Evolutionary conservation across 2,113 vertebrate genomes (phyloP).

Genomic region (Crotalus tigris): DNA sequence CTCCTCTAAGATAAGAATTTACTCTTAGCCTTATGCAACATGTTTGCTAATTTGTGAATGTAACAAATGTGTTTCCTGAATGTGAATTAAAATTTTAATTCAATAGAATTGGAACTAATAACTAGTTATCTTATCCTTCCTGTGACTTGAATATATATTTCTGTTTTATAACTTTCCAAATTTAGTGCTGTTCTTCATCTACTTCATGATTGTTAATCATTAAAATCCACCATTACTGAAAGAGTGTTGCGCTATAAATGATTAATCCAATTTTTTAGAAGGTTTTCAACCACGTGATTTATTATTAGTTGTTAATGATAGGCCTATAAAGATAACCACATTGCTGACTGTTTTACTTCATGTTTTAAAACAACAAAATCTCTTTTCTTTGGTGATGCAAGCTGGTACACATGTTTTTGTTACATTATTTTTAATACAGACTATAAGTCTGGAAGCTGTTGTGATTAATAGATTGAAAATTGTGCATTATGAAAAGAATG

Average conservation of each 20-base stretch:
- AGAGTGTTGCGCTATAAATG: constrained; percentile 49
- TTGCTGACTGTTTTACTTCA: neutral
- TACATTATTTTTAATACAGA: neutral
- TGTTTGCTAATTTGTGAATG: neutral
- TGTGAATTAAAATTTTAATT: neutral
- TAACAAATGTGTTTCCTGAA: neutral
- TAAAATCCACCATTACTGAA: constrained; percentile 29
- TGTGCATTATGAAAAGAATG: neutral
- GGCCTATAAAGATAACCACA: rapidly evolving
- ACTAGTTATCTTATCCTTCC: neutral
- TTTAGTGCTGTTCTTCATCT: neutral
- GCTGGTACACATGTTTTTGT: neutral
- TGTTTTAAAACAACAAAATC: neutral
- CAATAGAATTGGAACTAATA: neutral
- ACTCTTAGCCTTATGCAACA: neutral
- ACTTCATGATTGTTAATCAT: constrained; percentile 47
- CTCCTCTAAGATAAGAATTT: neutral
- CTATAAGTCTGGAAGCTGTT: neutral
- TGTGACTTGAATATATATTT: neutral
- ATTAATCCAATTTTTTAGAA: constrained; percentile 38
- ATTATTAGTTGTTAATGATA: neutral
- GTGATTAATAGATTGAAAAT: neutral
- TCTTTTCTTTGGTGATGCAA: neutral
- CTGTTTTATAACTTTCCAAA: neutral
- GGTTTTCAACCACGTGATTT: neutral